Evolutionary conservation across 2,888 invertebrate species (phyloP), one percentile per base, ranked within the genome.

Genomic region (Lamellibrachia satsuma): DNA sequence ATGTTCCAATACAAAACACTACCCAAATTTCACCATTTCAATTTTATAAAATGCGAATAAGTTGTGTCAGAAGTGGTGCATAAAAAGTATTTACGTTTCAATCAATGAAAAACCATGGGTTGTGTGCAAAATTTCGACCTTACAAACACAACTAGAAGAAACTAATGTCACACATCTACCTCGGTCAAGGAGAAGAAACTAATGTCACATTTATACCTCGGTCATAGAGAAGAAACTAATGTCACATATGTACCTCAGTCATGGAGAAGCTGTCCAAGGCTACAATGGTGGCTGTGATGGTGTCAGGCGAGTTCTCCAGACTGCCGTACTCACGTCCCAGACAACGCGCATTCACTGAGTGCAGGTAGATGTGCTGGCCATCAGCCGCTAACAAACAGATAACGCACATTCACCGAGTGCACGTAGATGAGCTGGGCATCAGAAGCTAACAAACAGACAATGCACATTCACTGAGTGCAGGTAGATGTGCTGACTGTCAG

Each of bases 291-390:
- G 98, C 99, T 2, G 97, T 97, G 92, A 99, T 97, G 3, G 97
- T 95, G 51, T 95, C 94, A 97, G 99, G 99, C 92, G 98, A 98
- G 92, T 97, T 97, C 93, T 98, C 98, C 93, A 99, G 95, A 97
- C 97, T 97, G 8, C 98, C 98, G 97, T 98, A 99, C 93, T 98
- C 98, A 93, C 98, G 97, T 95, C 98, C 98, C 95, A 99, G 96
- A 97, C 99, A 98, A 93, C 98, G 98, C 9, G 98, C 98, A 96
- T 99, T 99, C 95, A 99, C 97, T 22, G 98, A 98, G 96, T 99
- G 98, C 93, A 99, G 97, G 96, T 98, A 99, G 92, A 99, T 97
- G 96, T 98, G 98, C 96, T 99, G 99, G 0, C 99, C 99, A 96
- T 99, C 98, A 91, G 97, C 97, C 94, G 98, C 98, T 98, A 96